Evolutionary conservation across 2,797 vertebrate species (phyloP), one percentile per base, ranked within the genome.

Genomic region (Brotula barbata): DNA sequence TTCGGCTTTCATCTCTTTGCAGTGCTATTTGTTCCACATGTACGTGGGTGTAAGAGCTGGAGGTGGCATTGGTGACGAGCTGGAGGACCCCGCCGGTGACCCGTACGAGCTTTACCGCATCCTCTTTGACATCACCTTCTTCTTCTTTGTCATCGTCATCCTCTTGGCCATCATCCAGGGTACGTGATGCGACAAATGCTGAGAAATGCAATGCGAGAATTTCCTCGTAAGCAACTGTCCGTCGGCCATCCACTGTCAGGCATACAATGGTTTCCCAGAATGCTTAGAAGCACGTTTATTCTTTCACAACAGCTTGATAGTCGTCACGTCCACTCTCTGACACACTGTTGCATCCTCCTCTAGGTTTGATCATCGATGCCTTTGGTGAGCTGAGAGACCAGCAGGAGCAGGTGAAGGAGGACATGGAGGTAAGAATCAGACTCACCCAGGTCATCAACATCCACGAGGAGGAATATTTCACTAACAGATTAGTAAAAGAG

Each of bases 131-230:
- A 99, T 99, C 83, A 99, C 97, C n/a, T 99, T 99, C 89, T 99
- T 99, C 92, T 99, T 99, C 91, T 99, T 99, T 1, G 96, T 99
- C 82, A 98, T 99, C n/a, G 97, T 99, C 90, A 99, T 99, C 86
- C 87, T 99, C 65, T 85, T 99, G 89, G 97, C 97, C 85, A 99
- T 99, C 87, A 99, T 99, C 88, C 97, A 99, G 94, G 97, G 97
- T 98, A 90, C 7, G 1, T 2, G 7, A 2, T 1, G 46, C 12
- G 12, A 0, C n/a, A 28, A 28, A 7, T 28, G 25, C 25, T 28
- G 4, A n/a, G n/a, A n/a, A n/a, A n/a, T n/a, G n/a, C n/a, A n/a
- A n/a, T n/a, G n/a, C n/a, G n/a, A n/a, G n/a, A n/a, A n/a, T n/a
- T n/a, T n/a, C n/a, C n/a, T n/a, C n/a, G n/a, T n/a, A n/a, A n/a